phyloP scores from a whole-genome alignment of 1,140 invertebrate species.

The Drosophila burlai region DNA sequence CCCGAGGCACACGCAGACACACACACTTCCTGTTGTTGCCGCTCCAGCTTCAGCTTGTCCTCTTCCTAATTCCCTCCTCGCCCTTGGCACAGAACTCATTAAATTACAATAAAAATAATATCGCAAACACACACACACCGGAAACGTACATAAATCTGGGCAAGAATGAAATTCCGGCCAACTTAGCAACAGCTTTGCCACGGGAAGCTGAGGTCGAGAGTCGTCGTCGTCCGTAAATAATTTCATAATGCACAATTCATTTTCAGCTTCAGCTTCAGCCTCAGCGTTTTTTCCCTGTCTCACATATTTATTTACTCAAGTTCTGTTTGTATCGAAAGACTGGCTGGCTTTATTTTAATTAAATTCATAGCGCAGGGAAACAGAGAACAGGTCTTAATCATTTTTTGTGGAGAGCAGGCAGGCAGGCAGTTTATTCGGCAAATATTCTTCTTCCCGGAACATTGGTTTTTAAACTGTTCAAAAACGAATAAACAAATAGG shows the following conservation, averaged over 20 bases:
- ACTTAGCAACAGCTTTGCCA: slow-evolving; percentile 21
- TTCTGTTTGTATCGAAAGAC: background rate
- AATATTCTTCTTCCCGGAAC: background rate
- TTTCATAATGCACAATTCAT: slow-evolving; percentile 18
- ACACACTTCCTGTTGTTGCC: slow-evolving; percentile 4
- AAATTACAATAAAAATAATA: slow-evolving; percentile 67
- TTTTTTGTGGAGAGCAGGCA: background rate
- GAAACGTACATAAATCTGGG: slow-evolving; percentile 29
- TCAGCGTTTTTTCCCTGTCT: background rate
- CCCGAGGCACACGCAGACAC: slow-evolving; percentile 11
- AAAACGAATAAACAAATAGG: background rate
- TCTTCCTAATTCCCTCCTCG: slow-evolving; percentile 7
- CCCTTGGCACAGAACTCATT: slow-evolving; percentile 66
- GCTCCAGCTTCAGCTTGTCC: background rate
- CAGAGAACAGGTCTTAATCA: background rate
- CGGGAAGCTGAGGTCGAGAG: background rate
- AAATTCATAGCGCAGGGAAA: background rate
- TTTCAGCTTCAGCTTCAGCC: too few relatives aligned
- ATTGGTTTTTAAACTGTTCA: background rate
- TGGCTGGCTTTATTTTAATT: slow-evolving; percentile 3
- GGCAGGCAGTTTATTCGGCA: background rate
- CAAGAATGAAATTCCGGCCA: slow-evolving; percentile 9
- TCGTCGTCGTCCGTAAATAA: slow-evolving; percentile 5
- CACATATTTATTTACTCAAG: background rate
- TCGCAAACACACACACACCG: slow-evolving; percentile 14